phyloP scores from a whole-genome alignment of 2,113 vertebrate genomes.

The Empidonax traillii region DNA sequence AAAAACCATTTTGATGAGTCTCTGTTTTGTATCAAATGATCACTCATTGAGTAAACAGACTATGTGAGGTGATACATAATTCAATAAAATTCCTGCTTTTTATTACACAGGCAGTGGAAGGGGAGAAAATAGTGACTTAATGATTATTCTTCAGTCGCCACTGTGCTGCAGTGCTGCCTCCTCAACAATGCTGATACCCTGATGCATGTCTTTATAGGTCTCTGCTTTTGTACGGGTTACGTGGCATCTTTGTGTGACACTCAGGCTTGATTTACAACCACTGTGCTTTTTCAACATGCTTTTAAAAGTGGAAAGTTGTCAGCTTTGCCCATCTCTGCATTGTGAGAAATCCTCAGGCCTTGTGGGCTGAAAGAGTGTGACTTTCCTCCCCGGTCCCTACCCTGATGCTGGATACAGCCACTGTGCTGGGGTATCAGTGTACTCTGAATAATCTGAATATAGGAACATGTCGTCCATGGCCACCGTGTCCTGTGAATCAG shows the following conservation, averaged over 20 bases:
- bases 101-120: background rate
- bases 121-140: background rate
- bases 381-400: background rate
- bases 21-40: background rate
- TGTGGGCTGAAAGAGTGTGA: background rate
- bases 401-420: accelerated
- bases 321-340: background rate
- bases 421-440: background rate
- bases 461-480: background rate
- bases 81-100: background rate
- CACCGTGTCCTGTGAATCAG: accelerated
- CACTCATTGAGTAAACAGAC: background rate
- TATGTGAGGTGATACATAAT: background rate
- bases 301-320: background rate
- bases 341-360: background rate
- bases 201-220: accelerated
- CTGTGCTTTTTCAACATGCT: background rate
- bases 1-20: background rate
- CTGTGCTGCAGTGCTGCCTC: background rate
- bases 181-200: background rate
- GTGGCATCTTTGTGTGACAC: background rate
- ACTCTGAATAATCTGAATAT: background rate
- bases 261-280: background rate
- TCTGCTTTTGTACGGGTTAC: background rate
- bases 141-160: background rate